Percentiles rank a stretch among this genome's conserved stretches.
phyloP scores from a whole-genome alignment of 1,140 invertebrate genomes.

The Heliconius congener region DNA sequence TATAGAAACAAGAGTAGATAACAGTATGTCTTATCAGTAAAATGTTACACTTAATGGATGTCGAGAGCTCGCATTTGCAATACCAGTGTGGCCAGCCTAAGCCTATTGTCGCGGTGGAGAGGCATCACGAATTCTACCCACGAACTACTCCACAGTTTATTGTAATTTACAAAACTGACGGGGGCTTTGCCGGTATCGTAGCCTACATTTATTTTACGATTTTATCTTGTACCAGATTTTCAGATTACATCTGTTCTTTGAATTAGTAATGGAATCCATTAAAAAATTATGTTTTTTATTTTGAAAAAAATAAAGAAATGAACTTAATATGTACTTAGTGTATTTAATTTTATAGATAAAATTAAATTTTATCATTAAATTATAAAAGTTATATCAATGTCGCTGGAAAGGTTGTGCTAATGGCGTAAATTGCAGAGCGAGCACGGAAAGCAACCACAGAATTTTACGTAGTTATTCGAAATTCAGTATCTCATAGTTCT shows the following conservation, averaged over 20 bases:
- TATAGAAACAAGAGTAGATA: background rate
- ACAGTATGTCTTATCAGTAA: slow-evolving; percentile 36
- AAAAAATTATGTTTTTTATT: background rate
- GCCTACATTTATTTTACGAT: slow-evolving; percentile 59
- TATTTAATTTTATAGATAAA: background rate
- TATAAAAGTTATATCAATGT: slow-evolving; percentile 28
- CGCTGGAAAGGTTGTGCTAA: slow-evolving; percentile 47
- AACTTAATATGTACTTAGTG: background rate
- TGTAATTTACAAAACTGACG: slow-evolving; percentile 78
- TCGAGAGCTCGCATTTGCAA: slow-evolving; percentile 57
- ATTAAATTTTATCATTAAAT: slow-evolving; percentile 6
- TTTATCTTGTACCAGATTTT: slow-evolving; percentile 38
- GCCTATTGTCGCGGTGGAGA: slow-evolving; percentile 65
- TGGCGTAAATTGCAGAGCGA: slow-evolving; percentile 63
- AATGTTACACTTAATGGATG: slow-evolving; percentile 63
- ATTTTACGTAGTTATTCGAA: slow-evolving; percentile 69
- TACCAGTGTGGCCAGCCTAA: slow-evolving; percentile 50
- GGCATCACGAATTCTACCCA: slow-evolving; percentile 69
- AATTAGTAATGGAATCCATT: slow-evolving; percentile 21
- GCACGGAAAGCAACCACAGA: slow-evolving; percentile 61
- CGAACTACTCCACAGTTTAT: slow-evolving; percentile 72
- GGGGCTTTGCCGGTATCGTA: slow-evolving; percentile 62
- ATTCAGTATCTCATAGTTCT: slow-evolving; percentile 66
- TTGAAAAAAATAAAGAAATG: background rate
- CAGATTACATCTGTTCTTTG: slow-evolving; percentile 25